Evolutionary conservation across 2,888 invertebrate genomes (phyloP).

Genomic region (Proisotoma minuta): DNA sequence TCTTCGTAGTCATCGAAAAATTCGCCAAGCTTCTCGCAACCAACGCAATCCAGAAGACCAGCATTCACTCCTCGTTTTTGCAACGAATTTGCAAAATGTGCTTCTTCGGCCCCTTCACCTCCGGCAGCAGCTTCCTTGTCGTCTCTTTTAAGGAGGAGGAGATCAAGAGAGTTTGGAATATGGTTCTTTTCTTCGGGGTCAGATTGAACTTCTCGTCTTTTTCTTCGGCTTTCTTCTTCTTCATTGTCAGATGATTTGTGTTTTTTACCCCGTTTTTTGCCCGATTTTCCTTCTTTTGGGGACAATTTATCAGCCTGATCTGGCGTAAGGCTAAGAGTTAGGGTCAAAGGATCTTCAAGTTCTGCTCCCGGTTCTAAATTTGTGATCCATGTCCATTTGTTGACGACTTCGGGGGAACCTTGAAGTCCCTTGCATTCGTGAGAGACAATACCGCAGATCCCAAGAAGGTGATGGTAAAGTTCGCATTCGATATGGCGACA

Average conservation of each 20-base stretch:
- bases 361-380: not conserved
- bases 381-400: not conserved
- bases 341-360: no score
- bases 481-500: conserved; percentile 19
- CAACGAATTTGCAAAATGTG: conserved; percentile 15
- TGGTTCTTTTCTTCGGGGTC: not conserved
- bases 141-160: conserved; percentile 6
- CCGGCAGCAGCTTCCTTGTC: not conserved
- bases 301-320: not conserved
- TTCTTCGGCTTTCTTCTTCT: not conserved
- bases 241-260: not conserved
- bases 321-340: not conserved
- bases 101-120: conserved; percentile 8
- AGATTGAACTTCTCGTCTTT: not conserved
- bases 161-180: conserved; percentile 11
- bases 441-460: conserved; percentile 22
- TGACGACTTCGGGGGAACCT: not conserved
- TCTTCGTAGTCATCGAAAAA: conserved; percentile 26
- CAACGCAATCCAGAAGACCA: conserved; percentile 14
- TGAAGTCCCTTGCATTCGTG: conserved; percentile 9
- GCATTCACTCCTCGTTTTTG: not conserved
- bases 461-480: conserved; percentile 22
- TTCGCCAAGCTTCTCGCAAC: conserved; percentile 26
- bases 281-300: not conserved
- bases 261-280: not conserved